Conservation (phyloP, 2,113 vertebrate genomes). For the Oxygymnocypris stewartii region DNA sequence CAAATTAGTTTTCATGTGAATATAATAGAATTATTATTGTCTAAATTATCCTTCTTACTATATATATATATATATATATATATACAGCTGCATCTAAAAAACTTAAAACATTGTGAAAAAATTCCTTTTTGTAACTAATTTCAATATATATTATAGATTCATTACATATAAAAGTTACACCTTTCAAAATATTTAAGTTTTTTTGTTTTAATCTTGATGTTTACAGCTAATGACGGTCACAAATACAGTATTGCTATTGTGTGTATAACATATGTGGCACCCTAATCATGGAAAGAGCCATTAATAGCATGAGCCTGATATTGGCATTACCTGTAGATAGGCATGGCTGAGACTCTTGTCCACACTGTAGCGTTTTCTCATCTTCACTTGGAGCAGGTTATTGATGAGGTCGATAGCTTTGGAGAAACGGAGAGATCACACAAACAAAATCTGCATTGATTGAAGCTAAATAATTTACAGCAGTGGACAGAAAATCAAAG, state of each 20-base stretch:
- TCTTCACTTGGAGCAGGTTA: conserved; percentile 92
- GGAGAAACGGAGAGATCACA: conserved; percentile 17
- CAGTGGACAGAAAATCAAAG: conserved; percentile 34
- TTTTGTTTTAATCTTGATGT: too few species aligned
- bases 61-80: too few species aligned
- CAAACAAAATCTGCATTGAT: conserved; percentile 13
- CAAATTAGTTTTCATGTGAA: not conserved
- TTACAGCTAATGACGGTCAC: too few species aligned
- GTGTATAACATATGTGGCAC: not conserved
- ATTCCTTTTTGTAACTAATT: too few species aligned
- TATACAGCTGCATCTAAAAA: too few species aligned
- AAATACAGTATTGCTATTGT: too few species aligned
- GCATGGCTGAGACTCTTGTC: conserved; percentile 91
- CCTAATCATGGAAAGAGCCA: not conserved
- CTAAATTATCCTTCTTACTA: not conserved
- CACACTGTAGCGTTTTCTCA: conserved; percentile 93
- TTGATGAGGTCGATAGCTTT: conserved; percentile 91
- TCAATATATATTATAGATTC: too few species aligned
- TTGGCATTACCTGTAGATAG: conserved; percentile 83
- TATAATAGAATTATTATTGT: not conserved
- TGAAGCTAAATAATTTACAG: conserved; percentile 33
- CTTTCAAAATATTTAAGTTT: too few species aligned
- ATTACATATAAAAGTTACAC: too few species aligned
- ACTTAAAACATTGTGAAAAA: too few species aligned
- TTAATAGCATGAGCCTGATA: conserved; percentile 1